Percentiles rank a stretch among this genome's conserved stretches.
These are phyloP conservation scores for Caradrina clavipalpis DNA, from an alignment of 2,888 invertebrate genomes.

Conservation along the genomic window DNA sequence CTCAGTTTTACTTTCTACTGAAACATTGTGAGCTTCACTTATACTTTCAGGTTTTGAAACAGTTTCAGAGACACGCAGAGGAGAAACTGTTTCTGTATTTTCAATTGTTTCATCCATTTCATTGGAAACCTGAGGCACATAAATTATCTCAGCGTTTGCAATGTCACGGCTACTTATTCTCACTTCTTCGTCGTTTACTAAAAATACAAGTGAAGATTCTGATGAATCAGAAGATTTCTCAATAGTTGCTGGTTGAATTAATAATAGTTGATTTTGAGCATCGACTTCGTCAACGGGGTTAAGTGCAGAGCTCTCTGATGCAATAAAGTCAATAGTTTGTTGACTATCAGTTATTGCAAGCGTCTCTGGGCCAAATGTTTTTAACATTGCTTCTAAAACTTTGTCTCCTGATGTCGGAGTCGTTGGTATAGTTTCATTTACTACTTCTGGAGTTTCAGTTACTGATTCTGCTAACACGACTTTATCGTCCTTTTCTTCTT, in stretches of 20 bases:
- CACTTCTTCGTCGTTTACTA: constrained; percentile 57
- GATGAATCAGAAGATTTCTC: background rate
- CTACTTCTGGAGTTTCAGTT: background rate
- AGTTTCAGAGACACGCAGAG: constrained; percentile 52
- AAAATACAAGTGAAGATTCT: constrained; percentile 15
- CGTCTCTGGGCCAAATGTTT: constrained; percentile 14
- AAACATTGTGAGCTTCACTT: constrained; percentile 4
- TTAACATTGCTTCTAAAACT: constrained; percentile 19
- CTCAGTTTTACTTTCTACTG: background rate
- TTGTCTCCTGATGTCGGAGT: background rate
- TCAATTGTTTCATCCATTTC: constrained; percentile 10
- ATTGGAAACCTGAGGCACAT: constrained; percentile 52
- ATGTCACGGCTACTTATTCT: constrained; percentile 67
- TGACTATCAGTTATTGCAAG: constrained; percentile 20
- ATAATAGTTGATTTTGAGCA: constrained; percentile 1
- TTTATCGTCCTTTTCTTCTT: constrained; percentile 34
- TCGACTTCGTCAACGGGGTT: constrained; percentile 30
- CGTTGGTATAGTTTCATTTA: background rate
- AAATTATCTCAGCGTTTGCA: constrained; percentile 69
- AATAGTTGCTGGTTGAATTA: constrained; percentile 4
- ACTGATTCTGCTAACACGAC: constrained; percentile 3
- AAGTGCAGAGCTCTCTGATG: constrained; percentile 17
- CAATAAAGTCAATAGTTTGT: constrained; percentile 33
- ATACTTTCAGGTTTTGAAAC: constrained; percentile 25
- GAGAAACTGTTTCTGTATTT: constrained; percentile 39